Conservation (phyloP, 2,888 invertebrate genomes). For the Stramonita haemastoma region DNA sequence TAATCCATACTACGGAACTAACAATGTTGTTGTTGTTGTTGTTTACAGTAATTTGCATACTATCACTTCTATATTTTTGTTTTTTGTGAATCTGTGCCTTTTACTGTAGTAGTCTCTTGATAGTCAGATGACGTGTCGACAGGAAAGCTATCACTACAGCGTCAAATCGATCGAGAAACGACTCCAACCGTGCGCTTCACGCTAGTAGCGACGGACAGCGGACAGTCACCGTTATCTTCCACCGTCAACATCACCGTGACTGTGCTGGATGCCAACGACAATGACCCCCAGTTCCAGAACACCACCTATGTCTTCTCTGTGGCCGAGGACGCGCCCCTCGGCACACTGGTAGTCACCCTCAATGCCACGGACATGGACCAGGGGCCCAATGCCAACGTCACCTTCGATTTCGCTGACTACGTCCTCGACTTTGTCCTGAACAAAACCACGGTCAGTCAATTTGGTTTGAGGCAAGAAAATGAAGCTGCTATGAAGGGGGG, state of each 20-base stretch:
- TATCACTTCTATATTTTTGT: too few species aligned
- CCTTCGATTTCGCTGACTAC: constrained; percentile 86
- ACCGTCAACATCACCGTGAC: constrained; percentile 84
- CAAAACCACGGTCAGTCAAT: constrained; percentile 58
- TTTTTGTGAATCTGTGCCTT: not conserved
- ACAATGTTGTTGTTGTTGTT: too few species aligned
- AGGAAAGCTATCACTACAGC: constrained; percentile 66
- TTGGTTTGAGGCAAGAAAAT: too few species aligned
- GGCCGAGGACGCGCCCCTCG: constrained; percentile 59
- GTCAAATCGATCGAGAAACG: constrained; percentile 82
- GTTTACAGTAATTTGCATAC: too few species aligned
- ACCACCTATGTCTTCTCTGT: constrained; percentile 50
- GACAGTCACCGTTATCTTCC: constrained; percentile 58
- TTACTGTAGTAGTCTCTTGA: too few species aligned
- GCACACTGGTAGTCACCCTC: constrained; percentile 82
- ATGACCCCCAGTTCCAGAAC: constrained; percentile 83
- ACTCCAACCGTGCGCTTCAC: constrained; percentile 53
- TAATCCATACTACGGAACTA: too few species aligned
- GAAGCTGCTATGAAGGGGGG: too few species aligned
- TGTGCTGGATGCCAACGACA: constrained; percentile 88
- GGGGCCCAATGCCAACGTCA: constrained; percentile 82
- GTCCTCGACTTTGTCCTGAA: constrained; percentile 86
- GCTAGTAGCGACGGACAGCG: constrained; percentile 66
- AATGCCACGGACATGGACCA: constrained; percentile 84
- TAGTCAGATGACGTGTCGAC: not conserved